Evolutionary conservation across 2,113 vertebrate species (phyloP), one percentile per base, ranked within the genome.

Genomic region (Tricholaema leucomelas): DNA sequence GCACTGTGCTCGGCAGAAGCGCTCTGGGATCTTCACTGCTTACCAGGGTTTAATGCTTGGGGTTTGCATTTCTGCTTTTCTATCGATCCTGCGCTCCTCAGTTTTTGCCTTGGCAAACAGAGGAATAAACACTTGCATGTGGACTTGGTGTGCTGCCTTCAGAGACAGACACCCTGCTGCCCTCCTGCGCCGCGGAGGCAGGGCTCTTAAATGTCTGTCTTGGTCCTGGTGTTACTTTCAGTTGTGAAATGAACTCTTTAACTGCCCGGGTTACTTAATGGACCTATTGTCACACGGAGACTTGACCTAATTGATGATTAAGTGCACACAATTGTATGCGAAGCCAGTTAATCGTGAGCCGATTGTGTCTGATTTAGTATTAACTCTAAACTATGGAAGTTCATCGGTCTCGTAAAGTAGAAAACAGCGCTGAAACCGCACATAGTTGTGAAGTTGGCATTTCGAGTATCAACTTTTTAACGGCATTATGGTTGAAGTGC

Each of bases 61-160:
- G 89, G 71, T 94, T 92, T 94, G 72, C 38, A 7, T 92, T 94
- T 91, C 81, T 96, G 79, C 89, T 85, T 85, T 92, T 90, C 89
- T 83, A 88, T 83, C 94, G 81, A 87, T 91, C 92, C 91, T 71
- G 56, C 1, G 16, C 48, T 80, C 20, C 56, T 50, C 44, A 23
- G 5, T 48, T 83, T 90, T 87, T 58, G 23, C 30, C 42, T 30
- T 64, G 58, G 35, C 54, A 65, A 55, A 54, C 14, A 69, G 30
- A 70, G 61, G 56, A 69, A 54, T 61, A 82, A 91, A 58, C 14
- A 74, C 30, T 30, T 80, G 64, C 10, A 3, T 46, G 31, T 56
- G 35, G 60, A 12, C 33, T 77, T 76, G 3, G 4, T 38, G 52
- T 69, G 36, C 71, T 60, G 36, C 65, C 20, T 88, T 94, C 78